Evolutionary conservation across 2,797 vertebrate genomes (phyloP).

Genomic region (Girardinus metallicus): DNA sequence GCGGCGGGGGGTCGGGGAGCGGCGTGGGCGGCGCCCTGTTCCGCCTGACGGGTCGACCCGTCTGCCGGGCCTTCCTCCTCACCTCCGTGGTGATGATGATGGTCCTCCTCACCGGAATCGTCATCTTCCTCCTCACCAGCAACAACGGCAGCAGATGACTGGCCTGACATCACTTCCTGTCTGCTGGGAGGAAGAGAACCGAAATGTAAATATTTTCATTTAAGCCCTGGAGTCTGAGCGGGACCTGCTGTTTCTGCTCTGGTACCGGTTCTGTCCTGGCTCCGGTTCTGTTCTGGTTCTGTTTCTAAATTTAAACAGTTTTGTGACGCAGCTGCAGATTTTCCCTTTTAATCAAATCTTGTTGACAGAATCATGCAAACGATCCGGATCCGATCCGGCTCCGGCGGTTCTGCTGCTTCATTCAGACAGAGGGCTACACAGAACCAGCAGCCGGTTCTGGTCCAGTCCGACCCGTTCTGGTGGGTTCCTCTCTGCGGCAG

Average conservation of each 20-base stretch:
- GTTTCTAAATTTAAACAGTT: no score
- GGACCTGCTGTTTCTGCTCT: no score
- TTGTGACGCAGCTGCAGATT: neutral
- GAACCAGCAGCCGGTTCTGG: neutral
- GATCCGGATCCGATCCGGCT: neutral
- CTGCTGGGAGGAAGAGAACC: neutral
- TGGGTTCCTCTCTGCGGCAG: neutral
- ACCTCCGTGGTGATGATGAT: constrained; percentile 56
- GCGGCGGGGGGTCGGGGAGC: fast-evolving
- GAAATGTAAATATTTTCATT: neutral
- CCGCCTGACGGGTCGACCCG: constrained; percentile 44
- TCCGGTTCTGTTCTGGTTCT: no score
- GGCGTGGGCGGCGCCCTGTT: constrained; percentile 17
- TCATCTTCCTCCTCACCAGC: constrained; percentile 56
- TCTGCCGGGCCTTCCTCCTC: constrained; percentile 66
- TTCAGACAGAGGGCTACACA: neutral
- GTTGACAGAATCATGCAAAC: constrained; percentile 28
- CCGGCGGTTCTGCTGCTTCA: neutral
- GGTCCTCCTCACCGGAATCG: constrained; percentile 55
- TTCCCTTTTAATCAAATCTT: neutral
- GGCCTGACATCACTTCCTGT: neutral
- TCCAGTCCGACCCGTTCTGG: neutral
- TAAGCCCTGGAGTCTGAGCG: neutral
- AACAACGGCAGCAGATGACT: neutral
- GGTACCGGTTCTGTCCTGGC: no score